phyloP scores from a whole-genome alignment of 2,888 invertebrate genomes.

The Tipula vernalis region DNA sequence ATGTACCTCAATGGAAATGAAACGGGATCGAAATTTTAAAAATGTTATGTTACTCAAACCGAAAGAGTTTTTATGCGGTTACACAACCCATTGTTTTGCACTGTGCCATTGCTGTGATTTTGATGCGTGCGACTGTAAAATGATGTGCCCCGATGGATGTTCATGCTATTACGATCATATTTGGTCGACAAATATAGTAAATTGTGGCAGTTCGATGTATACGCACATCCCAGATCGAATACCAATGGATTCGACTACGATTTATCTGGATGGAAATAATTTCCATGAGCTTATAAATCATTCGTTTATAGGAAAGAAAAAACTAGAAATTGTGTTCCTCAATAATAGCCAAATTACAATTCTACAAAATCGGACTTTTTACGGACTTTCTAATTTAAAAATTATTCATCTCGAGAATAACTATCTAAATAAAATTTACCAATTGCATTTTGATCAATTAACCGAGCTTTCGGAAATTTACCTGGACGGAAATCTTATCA shows the following conservation, averaged over 20 bases:
- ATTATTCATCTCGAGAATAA: conserved; percentile 68
- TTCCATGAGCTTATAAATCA: conserved; percentile 67
- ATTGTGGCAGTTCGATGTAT: conserved; percentile 64
- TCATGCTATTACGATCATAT: conserved; percentile 77
- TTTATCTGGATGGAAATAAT: conserved; percentile 71
- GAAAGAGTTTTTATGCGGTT: conserved; percentile 61
- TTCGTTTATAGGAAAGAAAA: conserved; percentile 76
- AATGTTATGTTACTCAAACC: conserved; percentile 32
- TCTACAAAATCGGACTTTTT: conserved; percentile 70
- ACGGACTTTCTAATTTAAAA: conserved; percentile 60
- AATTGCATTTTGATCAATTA: conserved; percentile 65
- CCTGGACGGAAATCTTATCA: conserved; percentile 61
- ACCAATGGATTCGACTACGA: conserved; percentile 82
- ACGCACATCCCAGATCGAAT: conserved; percentile 57
- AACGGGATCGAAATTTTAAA: conserved; percentile 21
- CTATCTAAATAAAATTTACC: conserved; percentile 53
- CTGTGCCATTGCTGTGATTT: conserved; percentile 82
- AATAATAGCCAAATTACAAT: conserved; percentile 65
- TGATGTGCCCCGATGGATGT: conserved; percentile 77
- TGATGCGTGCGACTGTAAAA: conserved; percentile 83
- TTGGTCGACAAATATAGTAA: conserved; percentile 74
- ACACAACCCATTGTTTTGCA: conserved; percentile 71
- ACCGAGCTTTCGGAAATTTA: conserved; percentile 61
- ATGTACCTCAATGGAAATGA: conserved; percentile 59
- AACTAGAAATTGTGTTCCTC: conserved; percentile 61